Percentiles rank a stretch among this genome's conserved stretches.
phyloP scores from a whole-genome alignment of 2,888 invertebrate species.

The Plagodis dolabraria region DNA sequence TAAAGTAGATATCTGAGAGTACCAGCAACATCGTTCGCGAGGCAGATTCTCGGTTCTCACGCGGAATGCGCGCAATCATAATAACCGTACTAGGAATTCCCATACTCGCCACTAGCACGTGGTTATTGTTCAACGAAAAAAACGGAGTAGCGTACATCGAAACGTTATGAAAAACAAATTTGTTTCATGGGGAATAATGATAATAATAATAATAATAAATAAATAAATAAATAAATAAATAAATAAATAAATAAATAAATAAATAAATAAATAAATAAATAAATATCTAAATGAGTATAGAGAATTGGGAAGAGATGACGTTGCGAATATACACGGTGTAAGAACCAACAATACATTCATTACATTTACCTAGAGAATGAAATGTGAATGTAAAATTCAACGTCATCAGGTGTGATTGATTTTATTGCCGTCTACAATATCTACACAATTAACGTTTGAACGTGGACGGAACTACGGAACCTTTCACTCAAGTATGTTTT shows the following conservation, averaged over 20 bases:
- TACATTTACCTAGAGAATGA: slow-evolving; percentile 16
- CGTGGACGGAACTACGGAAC: slow-evolving; percentile 7
- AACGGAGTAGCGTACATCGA: not conserved
- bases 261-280: too few relatives aligned
- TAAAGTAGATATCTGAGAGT: slow-evolving; percentile 15
- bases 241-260: too few relatives aligned
- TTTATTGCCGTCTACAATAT: slow-evolving; percentile 20
- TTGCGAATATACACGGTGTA: not conserved
- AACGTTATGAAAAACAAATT: not conserved
- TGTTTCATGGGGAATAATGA: too few relatives aligned
- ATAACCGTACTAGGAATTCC: slow-evolving; percentile 49
- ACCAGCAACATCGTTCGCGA: slow-evolving; percentile 44
- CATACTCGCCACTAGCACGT: slow-evolving; percentile 33
- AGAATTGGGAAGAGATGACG: not conserved
- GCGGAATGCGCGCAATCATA: slow-evolving; percentile 64
- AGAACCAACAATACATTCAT: slow-evolving; percentile 3
- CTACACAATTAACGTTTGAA: slow-evolving; percentile 17
- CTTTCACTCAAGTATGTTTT: slow-evolving; percentile 18
- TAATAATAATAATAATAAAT: too few relatives aligned
- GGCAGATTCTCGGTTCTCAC: slow-evolving; percentile 74
- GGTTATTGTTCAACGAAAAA: slow-evolving; percentile 28
- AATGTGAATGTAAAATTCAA: slow-evolving; percentile 26
- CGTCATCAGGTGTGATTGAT: slow-evolving; percentile 27
- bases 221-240: too few relatives aligned
- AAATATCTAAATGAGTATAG: not conserved